These are phyloP conservation scores for Trichonephila clavipes DNA, from an alignment of 1,140 invertebrate species.

Conservation along the genomic window DNA sequence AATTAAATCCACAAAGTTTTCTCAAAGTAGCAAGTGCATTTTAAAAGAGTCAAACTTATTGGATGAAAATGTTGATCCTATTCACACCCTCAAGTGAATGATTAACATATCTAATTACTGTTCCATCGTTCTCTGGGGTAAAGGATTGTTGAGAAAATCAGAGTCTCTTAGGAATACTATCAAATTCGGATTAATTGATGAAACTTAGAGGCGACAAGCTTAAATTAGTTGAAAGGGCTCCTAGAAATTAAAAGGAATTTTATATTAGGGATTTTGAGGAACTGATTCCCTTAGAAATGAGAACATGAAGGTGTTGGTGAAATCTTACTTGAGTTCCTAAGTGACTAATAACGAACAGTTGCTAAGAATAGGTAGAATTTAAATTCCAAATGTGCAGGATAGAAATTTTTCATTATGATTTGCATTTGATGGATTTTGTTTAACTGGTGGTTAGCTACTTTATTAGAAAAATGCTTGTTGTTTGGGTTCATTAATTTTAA, in stretches of 20 bases:
- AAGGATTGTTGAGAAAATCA: background rate
- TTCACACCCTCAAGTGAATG: background rate
- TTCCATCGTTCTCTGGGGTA: background rate
- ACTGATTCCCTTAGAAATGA: background rate
- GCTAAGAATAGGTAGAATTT: too few species aligned
- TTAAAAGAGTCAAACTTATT: background rate
- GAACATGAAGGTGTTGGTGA: too few species aligned
- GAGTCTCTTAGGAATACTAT: background rate
- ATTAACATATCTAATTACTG: constrained; percentile 31
- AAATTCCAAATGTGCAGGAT: too few species aligned
- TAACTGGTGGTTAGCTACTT: too few species aligned
- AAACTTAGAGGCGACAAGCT: background rate
- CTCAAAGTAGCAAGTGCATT: background rate
- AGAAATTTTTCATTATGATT: too few species aligned
- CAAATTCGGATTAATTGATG: background rate
- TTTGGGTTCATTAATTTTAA: too few species aligned
- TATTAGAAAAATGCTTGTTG: too few species aligned
- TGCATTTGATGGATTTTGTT: too few species aligned
- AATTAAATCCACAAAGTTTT: background rate
- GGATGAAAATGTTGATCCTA: background rate
- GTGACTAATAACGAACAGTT: too few species aligned
- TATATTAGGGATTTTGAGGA: background rate
- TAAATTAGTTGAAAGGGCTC: background rate
- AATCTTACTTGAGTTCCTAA: too few species aligned
- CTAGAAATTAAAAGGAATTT: background rate